Percentiles rank a stretch among this genome's conserved stretches.
Evolutionary conservation across 53 echinoderm and acorn worm genomes (phyloP).

Genomic region (Temnopleurus reevesii): DNA sequence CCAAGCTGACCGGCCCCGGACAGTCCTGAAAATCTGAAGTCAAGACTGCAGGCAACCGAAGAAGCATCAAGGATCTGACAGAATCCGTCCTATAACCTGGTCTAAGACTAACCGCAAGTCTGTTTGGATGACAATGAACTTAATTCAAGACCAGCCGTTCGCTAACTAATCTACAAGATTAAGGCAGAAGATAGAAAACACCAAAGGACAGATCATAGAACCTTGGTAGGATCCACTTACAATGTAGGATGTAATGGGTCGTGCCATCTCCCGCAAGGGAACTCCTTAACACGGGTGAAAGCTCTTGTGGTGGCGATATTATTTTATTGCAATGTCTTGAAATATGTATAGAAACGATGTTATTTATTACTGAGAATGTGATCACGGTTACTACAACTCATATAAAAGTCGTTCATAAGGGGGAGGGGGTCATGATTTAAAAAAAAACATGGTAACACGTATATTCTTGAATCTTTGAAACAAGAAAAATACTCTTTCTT

Average conservation of each 20-base stretch:
- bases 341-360: not conserved
- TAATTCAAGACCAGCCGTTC: not conserved
- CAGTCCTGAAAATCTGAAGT: not conserved
- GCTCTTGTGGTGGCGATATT: not conserved
- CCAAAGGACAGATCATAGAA: not conserved
- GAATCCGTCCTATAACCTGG: not conserved
- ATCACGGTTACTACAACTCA: not conserved
- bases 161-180: not conserved
- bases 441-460: not conserved
- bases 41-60: not conserved
- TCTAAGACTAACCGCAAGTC: not conserved
- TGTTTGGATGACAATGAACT: not conserved
- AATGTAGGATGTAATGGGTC: not conserved
- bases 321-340: not conserved
- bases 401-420: not conserved
- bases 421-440: not conserved
- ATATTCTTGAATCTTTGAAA: not conserved
- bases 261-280: not conserved
- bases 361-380: not conserved
- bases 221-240: not conserved
- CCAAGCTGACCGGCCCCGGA: not conserved
- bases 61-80: not conserved
- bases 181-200: not conserved
- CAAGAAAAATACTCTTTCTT: not conserved
- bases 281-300: not conserved